Conservation (phyloP, 37 sponge, comb jelly and placozoan species). For the Dysidea cf. avara region DNA sequence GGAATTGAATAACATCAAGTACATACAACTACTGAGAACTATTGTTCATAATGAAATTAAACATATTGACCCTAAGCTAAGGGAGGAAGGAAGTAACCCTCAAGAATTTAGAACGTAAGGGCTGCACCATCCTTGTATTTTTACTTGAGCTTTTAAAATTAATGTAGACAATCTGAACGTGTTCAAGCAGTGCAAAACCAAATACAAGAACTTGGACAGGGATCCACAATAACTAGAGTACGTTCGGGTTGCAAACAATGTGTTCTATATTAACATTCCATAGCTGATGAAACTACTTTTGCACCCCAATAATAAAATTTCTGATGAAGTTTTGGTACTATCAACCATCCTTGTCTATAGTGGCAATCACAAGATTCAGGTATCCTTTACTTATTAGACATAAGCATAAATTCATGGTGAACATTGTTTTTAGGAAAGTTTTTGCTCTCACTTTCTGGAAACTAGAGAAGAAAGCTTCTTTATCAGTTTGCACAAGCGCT, state of each 20-base stretch:
- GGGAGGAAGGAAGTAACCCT: conserved; percentile 35
- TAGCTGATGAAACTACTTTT: conserved; percentile 49
- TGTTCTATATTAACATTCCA: neutral
- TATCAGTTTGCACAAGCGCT: conserved; percentile 18
- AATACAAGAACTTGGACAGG: too few species aligned
- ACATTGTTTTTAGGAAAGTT: too few species aligned
- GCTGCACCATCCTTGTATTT: too few species aligned
- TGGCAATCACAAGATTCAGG: conserved; percentile 32
- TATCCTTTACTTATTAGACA: too few species aligned
- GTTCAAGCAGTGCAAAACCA: too few species aligned
- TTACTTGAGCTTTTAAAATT: too few species aligned
- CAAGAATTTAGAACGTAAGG: too few species aligned
- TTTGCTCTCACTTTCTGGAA: conserved; percentile 14
- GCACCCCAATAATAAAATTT: conserved; percentile 24
- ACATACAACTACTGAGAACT: conserved; percentile 45
- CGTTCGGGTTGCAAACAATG: too few species aligned
- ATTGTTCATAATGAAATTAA: conserved; percentile 70
- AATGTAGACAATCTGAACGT: too few species aligned
- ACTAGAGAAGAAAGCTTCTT: conserved; percentile 52
- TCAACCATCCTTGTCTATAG: conserved; percentile 21
- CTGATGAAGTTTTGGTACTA: conserved; percentile 42
- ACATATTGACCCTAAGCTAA: conserved; percentile 52
- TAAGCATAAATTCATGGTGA: too few species aligned
- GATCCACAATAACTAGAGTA: too few species aligned
- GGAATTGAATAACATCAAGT: too few species aligned